phyloP scores from a whole-genome alignment of 1,140 invertebrate genomes.

The Bombyx mori region ASM3026992v2 NC_085125.1:13068501-13069000 shows the following conservation, averaged over 20 bases:
- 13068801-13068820: conserved; percentile 63
- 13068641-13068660: too few species aligned
- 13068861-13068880: conserved; percentile 1
- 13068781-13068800: conserved; percentile 29
- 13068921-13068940: too few species aligned
- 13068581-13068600: too few species aligned
- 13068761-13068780: conserved; percentile 32
- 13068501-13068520: conserved; percentile 96
- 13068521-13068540: not conserved
- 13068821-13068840: conserved; percentile 44
- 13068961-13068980: too few species aligned
- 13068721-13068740: conserved; percentile 33
- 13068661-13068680: too few species aligned
- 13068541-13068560: too few species aligned
- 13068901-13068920: not conserved
- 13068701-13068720: not conserved
- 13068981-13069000: too few species aligned
- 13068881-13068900: not conserved
- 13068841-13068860: conserved; percentile 65
- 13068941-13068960: too few species aligned
- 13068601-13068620: too few species aligned
- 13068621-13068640: too few species aligned
- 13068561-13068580: too few species aligned
- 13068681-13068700: too few species aligned
- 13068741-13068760: conserved; percentile 32